Conservation (phyloP, 2,888 invertebrate genomes). For the Toxonevra muliebris region DNA sequence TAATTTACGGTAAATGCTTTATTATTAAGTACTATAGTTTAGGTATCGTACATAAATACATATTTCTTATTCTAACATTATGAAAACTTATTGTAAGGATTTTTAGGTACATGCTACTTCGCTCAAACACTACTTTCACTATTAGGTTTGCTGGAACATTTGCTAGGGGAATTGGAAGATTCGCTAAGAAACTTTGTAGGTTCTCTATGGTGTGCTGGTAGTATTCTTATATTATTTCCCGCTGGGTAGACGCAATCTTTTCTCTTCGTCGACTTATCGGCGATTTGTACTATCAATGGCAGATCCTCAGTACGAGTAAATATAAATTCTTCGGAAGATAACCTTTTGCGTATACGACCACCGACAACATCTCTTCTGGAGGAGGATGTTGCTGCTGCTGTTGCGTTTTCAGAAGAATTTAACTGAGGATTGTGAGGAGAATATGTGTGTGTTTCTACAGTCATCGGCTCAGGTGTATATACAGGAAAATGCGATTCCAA, state of each 20-base stretch:
- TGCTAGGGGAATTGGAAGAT: conserved; percentile 49
- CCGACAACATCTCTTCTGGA: conserved; percentile 47
- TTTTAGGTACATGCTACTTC: conserved; percentile 24
- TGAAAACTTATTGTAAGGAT: too few relatives aligned
- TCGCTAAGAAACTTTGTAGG: conserved; percentile 34
- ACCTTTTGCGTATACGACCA: conserved; percentile 56
- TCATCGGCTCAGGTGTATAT: conserved; percentile 36
- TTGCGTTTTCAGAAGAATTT: neutral
- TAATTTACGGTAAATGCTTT: conserved; percentile 14
- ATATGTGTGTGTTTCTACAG: neutral
- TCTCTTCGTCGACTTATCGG: conserved; percentile 31
- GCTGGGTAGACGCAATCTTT: conserved; percentile 34
- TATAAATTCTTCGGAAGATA: conserved; percentile 61
- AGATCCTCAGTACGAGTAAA: conserved; percentile 67
- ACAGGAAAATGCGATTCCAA: conserved; percentile 66
- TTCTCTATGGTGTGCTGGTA: conserved; percentile 5
- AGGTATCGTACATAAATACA: too few relatives aligned
- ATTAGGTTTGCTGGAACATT: conserved; percentile 45
- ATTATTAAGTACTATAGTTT: neutral
- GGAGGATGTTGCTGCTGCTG: conserved; percentile 17
- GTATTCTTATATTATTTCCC: conserved; percentile 10
- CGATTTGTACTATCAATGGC: conserved; percentile 67
- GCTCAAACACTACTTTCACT: conserved; percentile 57
- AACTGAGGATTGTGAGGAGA: neutral
- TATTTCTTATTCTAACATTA: too few relatives aligned